A percentile compares a stretch with the other conserved stretches of the same genome.
phyloP scores from a whole-genome alignment of 2,888 invertebrate species.

The Diadegma fenestrale region DNA sequence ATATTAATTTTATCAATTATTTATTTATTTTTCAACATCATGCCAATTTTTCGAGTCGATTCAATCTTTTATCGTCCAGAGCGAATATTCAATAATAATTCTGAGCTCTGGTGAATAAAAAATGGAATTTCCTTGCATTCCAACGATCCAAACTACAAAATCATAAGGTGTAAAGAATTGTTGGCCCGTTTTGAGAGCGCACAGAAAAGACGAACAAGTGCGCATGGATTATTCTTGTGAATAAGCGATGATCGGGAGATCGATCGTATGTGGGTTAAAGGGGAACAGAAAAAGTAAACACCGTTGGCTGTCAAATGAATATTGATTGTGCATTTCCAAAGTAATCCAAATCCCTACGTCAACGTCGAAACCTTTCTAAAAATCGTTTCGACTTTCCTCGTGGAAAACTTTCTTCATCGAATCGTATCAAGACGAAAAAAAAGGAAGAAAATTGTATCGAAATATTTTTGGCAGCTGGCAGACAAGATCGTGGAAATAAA shows the following conservation, averaged over 20 bases:
- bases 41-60: too few species aligned
- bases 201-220: background rate
- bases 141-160: too few species aligned
- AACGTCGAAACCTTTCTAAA: conserved; percentile 46
- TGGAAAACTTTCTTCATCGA: conserved; percentile 22
- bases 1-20: too few species aligned
- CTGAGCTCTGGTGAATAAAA: too few species aligned
- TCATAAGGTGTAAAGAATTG: background rate
- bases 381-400: conserved; percentile 33
- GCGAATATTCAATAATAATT: too few species aligned
- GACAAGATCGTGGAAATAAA: background rate
- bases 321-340: conserved; percentile 4
- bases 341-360: background rate
- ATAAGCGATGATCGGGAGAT: conserved; percentile 4
- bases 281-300: conserved; percentile 4
- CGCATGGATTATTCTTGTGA: background rate
- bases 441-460: background rate
- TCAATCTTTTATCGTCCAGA: too few species aligned
- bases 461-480: background rate
- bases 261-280: background rate
- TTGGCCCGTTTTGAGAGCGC: background rate
- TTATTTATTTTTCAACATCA: too few species aligned
- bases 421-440: background rate
- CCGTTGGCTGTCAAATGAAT: conserved; percentile 31
- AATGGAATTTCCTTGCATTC: too few species aligned